These are phyloP conservation scores for Macrophya alboannulata DNA, from an alignment of 2,888 invertebrate species.

Conservation along the genomic window DNA sequence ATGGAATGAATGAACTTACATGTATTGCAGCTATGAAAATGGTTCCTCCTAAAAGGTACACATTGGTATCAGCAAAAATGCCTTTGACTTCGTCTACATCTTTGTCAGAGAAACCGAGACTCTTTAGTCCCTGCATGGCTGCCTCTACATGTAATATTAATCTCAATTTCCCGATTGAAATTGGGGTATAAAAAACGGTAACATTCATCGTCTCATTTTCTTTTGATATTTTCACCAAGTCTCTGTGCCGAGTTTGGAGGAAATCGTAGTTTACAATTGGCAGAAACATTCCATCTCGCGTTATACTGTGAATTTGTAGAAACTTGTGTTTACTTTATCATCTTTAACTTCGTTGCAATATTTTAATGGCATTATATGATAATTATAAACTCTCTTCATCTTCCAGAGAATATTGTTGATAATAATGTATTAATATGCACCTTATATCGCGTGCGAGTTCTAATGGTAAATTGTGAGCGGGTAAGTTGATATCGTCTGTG, in stretches of 20 bases:
- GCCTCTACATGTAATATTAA: slow-evolving; percentile 90
- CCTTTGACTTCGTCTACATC: slow-evolving; percentile 98
- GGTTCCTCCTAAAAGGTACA: slow-evolving; percentile 94
- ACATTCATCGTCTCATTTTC: slow-evolving; percentile 85
- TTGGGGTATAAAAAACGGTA: slow-evolving; percentile 87
- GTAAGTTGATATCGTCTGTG: slow-evolving; percentile 87
- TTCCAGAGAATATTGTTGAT: slow-evolving; percentile 42
- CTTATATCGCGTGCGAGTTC: slow-evolving; percentile 85
- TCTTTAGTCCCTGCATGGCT: slow-evolving; percentile 86
- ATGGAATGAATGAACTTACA: slow-evolving; percentile 84
- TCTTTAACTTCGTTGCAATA: slow-evolving; percentile 55
- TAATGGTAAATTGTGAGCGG: slow-evolving; percentile 85
- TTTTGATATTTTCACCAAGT: slow-evolving; percentile 86
- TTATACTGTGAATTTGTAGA: slow-evolving; percentile 81
- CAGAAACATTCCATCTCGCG: slow-evolving; percentile 85
- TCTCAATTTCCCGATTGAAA: slow-evolving; percentile 90
- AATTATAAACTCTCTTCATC: slow-evolving; percentile 48
- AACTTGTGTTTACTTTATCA: slow-evolving; percentile 52
- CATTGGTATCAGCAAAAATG: slow-evolving; percentile 97
- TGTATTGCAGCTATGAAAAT: slow-evolving; percentile 95
- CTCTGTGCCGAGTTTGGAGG: slow-evolving; percentile 89
- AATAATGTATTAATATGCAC: slow-evolving; percentile 75
- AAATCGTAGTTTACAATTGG: slow-evolving; percentile 93
- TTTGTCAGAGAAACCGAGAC: slow-evolving; percentile 94
- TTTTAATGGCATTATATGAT: slow-evolving; percentile 58